These are phyloP conservation scores for Rhabdomys dilectus DNA, from an alignment of 2,113 vertebrate genomes.

Conservation along the genomic window DNA sequence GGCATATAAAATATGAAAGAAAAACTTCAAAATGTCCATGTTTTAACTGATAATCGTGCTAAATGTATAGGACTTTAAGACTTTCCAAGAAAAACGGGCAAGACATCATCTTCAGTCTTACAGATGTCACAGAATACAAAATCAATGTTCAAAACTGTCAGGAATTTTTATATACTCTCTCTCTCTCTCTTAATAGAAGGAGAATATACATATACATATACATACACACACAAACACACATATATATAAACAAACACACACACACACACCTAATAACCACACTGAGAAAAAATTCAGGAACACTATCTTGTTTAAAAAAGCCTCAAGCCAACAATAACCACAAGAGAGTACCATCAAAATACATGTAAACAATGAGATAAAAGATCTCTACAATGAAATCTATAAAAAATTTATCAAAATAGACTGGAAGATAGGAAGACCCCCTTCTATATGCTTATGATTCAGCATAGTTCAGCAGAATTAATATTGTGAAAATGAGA, in stretches of 20 bases:
- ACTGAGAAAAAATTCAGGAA: neutral
- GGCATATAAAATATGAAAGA: neutral
- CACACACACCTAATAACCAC: neutral
- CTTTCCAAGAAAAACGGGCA: neutral
- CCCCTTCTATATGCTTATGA: neutral
- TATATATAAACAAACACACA: neutral
- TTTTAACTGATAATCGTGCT: neutral
- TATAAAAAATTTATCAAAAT: neutral
- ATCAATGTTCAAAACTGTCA: neutral
- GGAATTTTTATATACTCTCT: too few species aligned
- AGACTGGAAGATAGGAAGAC: neutral
- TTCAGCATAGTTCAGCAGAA: neutral
- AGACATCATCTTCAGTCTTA: neutral
- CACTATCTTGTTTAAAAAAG: neutral
- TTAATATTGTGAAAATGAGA: neutral
- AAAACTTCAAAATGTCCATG: neutral
- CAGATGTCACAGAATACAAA: neutral
- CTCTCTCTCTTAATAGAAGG: too few species aligned
- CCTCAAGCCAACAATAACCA: neutral
- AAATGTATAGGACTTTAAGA: neutral
- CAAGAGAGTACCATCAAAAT: neutral
- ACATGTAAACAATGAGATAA: neutral
- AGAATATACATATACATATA: too few species aligned
- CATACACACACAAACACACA: neutral
- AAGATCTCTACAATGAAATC: neutral